These are phyloP conservation scores for Diploscapter pachys DNA, from an alignment of 1,140 invertebrate species.

Conservation along the genomic window DNA sequence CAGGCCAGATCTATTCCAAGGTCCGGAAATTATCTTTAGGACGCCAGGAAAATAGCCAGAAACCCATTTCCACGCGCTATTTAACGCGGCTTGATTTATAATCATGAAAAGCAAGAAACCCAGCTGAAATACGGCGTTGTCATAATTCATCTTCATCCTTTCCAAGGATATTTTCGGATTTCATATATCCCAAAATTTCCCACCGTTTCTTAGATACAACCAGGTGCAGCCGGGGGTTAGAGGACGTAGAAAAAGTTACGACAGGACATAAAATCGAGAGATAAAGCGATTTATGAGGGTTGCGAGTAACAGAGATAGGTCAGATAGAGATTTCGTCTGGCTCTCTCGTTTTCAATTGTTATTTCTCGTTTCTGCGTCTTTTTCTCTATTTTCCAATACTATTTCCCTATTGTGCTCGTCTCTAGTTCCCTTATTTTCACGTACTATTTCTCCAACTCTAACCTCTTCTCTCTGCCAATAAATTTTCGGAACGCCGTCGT, in stretches of 20 bases:
- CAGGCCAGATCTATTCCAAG: too few relatives aligned
- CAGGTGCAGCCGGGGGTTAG: background rate
- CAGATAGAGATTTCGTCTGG: background rate
- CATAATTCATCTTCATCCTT: background rate
- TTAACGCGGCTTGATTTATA: too few relatives aligned
- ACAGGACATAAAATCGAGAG: background rate
- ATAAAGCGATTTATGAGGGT: background rate
- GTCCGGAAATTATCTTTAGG: too few relatives aligned
- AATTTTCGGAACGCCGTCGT: background rate
- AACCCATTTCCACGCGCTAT: too few relatives aligned
- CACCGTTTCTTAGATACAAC: background rate
- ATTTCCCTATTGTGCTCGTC: background rate
- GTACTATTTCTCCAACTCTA: background rate
- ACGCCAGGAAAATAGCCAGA: too few relatives aligned
- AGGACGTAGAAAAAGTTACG: background rate
- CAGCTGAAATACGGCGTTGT: too few relatives aligned
- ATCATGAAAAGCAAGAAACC: too few relatives aligned
- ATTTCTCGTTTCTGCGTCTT: background rate
- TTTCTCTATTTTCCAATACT: slow-evolving; percentile 4
- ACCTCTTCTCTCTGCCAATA: background rate
- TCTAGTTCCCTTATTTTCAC: slow-evolving; percentile 8
- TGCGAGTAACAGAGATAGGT: background rate
- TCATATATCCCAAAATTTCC: background rate
- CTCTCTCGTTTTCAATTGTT: slow-evolving; percentile 1
- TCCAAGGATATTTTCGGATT: background rate